A percentile compares a stretch with the other conserved stretches of the same genome.
Evolutionary conservation across 2,797 vertebrate genomes (phyloP).

Genomic region (Rhodeus uyekii): DNA sequence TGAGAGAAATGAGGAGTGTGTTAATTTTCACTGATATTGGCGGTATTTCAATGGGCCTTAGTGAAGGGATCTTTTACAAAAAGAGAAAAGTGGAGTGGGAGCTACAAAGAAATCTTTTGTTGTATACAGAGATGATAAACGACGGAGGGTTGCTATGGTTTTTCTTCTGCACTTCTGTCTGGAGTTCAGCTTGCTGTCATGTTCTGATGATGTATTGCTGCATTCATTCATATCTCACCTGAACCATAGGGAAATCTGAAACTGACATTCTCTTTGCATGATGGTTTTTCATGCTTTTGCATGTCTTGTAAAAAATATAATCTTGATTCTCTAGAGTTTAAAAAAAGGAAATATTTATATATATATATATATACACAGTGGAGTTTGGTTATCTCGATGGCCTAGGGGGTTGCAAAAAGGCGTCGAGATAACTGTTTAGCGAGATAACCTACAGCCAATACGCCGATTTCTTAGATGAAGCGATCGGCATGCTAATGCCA

Average conservation of each 20-base stretch:
- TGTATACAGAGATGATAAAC: slow-evolving; percentile 40
- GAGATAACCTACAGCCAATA: no score
- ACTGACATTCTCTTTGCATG: not conserved
- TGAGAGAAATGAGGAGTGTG: slow-evolving; percentile 50
- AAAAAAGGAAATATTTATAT: no score
- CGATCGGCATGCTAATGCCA: no score
- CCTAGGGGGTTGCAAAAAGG: no score
- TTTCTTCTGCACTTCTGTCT: slow-evolving; percentile 40
- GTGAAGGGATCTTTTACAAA: slow-evolving; percentile 29
- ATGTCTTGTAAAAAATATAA: not conserved
- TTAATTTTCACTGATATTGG: slow-evolving; percentile 18
- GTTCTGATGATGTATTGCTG: not conserved
- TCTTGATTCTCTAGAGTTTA: no score
- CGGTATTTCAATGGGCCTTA: slow-evolving; percentile 27
- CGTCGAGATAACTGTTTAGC: no score
- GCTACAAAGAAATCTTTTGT: slow-evolving; percentile 37
- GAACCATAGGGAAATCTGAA: slow-evolving; percentile 12
- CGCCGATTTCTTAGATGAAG: no score
- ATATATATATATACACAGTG: no score
- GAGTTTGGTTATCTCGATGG: no score
- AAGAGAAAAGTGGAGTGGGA: slow-evolving; percentile 24
- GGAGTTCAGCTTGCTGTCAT: slow-evolving; percentile 32
- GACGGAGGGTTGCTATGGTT: slow-evolving; percentile 66
- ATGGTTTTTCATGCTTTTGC: not conserved
- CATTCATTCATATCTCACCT: slow-evolving; percentile 6